Evolutionary conservation across 2,797 vertebrate genomes (phyloP).

Genomic region (Esox masquinongy): DNA sequence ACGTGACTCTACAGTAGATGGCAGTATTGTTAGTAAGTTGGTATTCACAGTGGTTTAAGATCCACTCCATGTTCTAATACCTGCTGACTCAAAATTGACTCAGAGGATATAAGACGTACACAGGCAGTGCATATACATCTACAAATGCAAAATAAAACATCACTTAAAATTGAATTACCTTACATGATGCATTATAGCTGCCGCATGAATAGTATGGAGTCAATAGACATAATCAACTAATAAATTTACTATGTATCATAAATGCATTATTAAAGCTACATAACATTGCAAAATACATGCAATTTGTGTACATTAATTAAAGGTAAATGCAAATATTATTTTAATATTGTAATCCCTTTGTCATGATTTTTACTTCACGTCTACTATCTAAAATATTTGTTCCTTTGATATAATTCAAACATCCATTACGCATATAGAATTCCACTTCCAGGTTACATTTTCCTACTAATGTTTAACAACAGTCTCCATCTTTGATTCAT

Average conservation of each 20-base stretch:
- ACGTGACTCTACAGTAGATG: constrained; percentile 52
- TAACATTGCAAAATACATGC: no score
- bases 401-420: neutral
- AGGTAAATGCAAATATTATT: neutral
- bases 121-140: no score
- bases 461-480: neutral
- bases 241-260: no score
- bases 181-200: no score
- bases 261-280: no score
- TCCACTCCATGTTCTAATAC: no score
- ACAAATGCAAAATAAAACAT: no score
- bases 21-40: constrained; percentile 43
- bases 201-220: no score
- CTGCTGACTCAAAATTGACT: no score
- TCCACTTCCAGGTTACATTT: neutral
- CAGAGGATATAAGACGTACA: no score
- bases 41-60: neutral
- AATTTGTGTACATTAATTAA: neutral
- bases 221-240: no score
- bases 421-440: neutral
- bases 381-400: neutral
- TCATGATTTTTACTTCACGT: neutral
- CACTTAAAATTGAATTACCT: no score
- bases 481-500: neutral
- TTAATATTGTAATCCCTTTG: neutral